Evolutionary conservation across 2,113 vertebrate species (phyloP).

Genomic region (Barbus barbus): DNA sequence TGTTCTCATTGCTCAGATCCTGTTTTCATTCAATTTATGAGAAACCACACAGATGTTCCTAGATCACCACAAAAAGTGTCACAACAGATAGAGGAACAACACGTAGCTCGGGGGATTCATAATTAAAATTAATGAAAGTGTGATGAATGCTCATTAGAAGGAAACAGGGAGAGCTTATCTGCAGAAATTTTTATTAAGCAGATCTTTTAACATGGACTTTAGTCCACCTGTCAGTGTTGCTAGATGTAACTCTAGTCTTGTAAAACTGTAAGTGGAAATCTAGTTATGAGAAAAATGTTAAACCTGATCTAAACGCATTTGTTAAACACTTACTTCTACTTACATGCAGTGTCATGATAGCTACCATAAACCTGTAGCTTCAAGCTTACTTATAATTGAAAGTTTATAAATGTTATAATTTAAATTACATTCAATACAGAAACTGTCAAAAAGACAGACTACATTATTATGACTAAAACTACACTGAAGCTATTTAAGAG

Average conservation of each 20-base stretch:
- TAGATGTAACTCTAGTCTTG: neutral
- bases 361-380: neutral
- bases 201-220: constrained; percentile 33
- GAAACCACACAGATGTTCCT: neutral
- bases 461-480: no score
- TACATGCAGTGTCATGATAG: neutral
- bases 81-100: neutral
- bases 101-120: neutral
- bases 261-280: neutral
- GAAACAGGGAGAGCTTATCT: constrained; percentile 48
- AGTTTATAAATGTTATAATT: no score
- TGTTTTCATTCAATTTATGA: neutral
- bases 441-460: no score
- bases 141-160: constrained; percentile 54
- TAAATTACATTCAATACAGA: no score
- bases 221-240: neutral
- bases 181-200: constrained; percentile 54
- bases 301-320: neutral
- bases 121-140: constrained; percentile 62
- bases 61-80: neutral
- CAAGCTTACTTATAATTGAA: no score
- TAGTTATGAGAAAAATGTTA: neutral
- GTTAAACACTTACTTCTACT: neutral
- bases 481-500: no score
- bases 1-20: neutral